These are phyloP conservation scores for Gastracanthus pulcherrimus DNA, from an alignment of 2,888 invertebrate species.

Conservation along the genomic window DNA sequence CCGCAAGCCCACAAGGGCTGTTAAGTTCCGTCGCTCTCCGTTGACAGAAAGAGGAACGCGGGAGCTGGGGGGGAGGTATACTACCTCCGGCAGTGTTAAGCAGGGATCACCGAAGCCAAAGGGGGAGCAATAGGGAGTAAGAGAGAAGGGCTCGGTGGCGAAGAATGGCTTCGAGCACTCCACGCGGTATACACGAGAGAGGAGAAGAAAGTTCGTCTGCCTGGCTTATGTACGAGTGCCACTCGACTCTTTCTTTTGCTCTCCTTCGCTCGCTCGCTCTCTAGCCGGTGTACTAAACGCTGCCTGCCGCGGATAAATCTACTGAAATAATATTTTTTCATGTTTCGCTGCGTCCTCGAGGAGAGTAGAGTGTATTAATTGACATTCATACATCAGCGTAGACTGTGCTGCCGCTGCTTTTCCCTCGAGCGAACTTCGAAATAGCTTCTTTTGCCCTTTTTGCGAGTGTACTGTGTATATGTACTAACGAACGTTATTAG, in stretches of 20 bases:
- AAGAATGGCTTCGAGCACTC: constrained; percentile 27
- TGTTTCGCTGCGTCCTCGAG: not conserved
- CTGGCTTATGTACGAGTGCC: constrained; percentile 6
- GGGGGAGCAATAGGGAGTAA: not conserved
- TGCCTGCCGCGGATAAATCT: constrained; percentile 33
- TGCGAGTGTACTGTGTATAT: not conserved
- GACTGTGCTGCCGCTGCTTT: not conserved
- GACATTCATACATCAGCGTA: constrained; percentile 7
- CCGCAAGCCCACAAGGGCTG: constrained; percentile 59
- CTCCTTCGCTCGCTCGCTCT: too few relatives aligned
- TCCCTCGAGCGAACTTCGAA: too few relatives aligned
- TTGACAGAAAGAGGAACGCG: constrained; percentile 57
- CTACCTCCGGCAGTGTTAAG: constrained; percentile 6
- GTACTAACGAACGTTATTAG: constrained; percentile 27
- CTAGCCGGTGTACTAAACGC: too few relatives aligned
- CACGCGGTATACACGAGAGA: not conserved
- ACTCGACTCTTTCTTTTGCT: constrained; percentile 20
- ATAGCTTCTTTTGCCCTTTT: too few relatives aligned
- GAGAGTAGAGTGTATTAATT: constrained; percentile 14
- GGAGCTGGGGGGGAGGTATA: not conserved
- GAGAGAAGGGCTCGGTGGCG: not conserved
- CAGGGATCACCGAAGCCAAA: constrained; percentile 22
- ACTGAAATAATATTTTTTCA: constrained; percentile 27
- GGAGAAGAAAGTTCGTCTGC: not conserved
- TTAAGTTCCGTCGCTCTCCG: constrained; percentile 60